Evolutionary conservation across 2,797 vertebrate genomes (phyloP).

Genomic region (Gorsachius magnificus): DNA sequence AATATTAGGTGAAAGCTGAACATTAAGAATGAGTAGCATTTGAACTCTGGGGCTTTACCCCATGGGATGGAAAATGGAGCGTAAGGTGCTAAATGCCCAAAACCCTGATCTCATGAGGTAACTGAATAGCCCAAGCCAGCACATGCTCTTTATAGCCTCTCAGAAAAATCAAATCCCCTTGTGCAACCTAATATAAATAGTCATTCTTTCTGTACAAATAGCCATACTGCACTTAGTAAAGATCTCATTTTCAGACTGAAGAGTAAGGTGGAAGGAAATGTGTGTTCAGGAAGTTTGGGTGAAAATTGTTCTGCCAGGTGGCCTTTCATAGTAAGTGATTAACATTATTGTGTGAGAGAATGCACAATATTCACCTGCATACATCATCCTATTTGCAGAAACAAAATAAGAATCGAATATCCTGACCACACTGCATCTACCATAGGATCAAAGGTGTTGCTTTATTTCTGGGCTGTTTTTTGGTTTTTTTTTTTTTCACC

Average conservation of each 20-base stretch:
- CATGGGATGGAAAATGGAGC: not conserved
- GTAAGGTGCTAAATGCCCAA: not conserved
- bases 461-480: not conserved
- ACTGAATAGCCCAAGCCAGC: not conserved
- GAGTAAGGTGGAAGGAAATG: not conserved
- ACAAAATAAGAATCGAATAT: not conserved
- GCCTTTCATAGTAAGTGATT: not conserved
- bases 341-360: not conserved
- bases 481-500: not conserved
- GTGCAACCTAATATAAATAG: not conserved
- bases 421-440: not conserved
- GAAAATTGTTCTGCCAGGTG: not conserved
- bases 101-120: not conserved
- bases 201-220: not conserved
- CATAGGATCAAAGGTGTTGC: not conserved
- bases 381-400: not conserved
- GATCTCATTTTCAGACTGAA: not conserved
- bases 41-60: not conserved
- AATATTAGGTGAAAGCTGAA: not conserved
- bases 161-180: not conserved
- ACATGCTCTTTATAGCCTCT: not conserved
- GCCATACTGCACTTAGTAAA: not conserved
- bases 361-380: not conserved
- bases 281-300: not conserved
- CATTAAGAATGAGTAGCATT: not conserved